These are phyloP conservation scores for Denticeps clupeoides DNA, from an alignment of 2,797 vertebrate genomes.

Conservation along the genomic window DNA sequence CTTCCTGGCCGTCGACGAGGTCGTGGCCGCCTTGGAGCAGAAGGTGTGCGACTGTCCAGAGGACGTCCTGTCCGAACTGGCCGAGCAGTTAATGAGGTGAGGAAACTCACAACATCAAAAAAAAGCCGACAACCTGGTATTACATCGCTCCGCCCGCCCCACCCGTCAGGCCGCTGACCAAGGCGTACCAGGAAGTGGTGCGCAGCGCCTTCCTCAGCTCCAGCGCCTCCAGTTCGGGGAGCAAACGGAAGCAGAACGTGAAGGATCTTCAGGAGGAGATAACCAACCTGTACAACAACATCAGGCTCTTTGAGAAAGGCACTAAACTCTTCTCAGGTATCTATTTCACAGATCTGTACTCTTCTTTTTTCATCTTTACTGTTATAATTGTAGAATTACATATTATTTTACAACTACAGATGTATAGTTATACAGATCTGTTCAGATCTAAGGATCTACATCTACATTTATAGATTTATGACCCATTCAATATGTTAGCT, in stretches of 20 bases:
- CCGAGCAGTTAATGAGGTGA: slow-evolving; percentile 76
- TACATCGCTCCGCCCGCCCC: too few species aligned
- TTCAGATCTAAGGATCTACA: not conserved
- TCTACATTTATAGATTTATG: too few species aligned
- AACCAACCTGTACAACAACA: slow-evolving; percentile 80
- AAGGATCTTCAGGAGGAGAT: slow-evolving; percentile 94
- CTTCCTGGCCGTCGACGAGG: slow-evolving; percentile 78
- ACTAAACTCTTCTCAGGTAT: slow-evolving; percentile 80
- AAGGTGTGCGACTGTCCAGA: slow-evolving; percentile 74
- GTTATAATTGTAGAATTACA: too few species aligned
- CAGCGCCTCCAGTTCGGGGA: slow-evolving; percentile 59
- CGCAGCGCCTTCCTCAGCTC: slow-evolving; percentile 76
- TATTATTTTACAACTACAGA: too few species aligned
- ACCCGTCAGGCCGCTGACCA: slow-evolving; percentile 69
- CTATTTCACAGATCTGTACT: not conserved
- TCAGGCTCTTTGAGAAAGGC: slow-evolving; percentile 85
- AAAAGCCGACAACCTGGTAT: too few species aligned
- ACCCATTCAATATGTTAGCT: too few species aligned
- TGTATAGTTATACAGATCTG: not conserved
- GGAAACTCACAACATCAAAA: not conserved
- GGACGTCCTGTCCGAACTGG: slow-evolving; percentile 77
- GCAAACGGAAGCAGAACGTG: slow-evolving; percentile 75
- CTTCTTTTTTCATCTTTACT: not conserved
- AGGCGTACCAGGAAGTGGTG: slow-evolving; percentile 80
- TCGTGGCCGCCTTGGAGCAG: slow-evolving; percentile 67